Base-by-base conservation (phyloP, 2,113 vertebrate genomes). In the Peromyscus leucopus region DNA sequence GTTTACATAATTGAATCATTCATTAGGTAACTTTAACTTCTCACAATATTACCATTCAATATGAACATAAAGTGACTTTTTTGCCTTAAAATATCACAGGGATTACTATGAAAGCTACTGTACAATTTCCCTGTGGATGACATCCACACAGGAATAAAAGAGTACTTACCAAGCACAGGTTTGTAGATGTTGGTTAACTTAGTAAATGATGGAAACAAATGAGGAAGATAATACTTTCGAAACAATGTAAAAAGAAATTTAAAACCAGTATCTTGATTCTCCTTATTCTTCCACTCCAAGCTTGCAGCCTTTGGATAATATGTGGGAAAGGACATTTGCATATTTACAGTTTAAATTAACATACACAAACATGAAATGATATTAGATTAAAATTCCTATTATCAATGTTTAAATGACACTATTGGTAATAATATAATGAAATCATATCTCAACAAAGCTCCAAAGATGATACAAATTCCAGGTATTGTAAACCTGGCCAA, bases 131-230 rank as follows among this genome's bases (percentile, higher is more conserved):
- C 69, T 84, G 36, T 71, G 89, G 57, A 71, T 26, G 42, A 78
- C 36, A 36, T 42, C 80, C 72, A 86, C 6, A 89, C 13, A 83
- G 0, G 3, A 39, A 26, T 63, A 55, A 61, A 26, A 75, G 28
- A 84, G n/a, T 82, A 98, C 99, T 99, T 98, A 99, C 99, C 99
- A 95, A 99, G 99, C 96, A 99, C 99, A 97, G 99, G 99, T 97
- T 99, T 99, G 98, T 99, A 99, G 97, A 99, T 99, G 98, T 99
- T 99, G 95, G 99, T 99, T 95, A 99, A 98, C 97, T 99, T 99
- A 94, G 99, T 99, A 98, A 99, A 99, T 63, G 99, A 99, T 42
- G 99, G 99, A 98, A 99, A 99, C 33, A 99, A 98, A 98, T 99
- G 99, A 94, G 99, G 99, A 98, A 99, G 99, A 97, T 99, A 99